Evolutionary conservation across 2,113 vertebrate species (phyloP), one percentile per base, ranked within the genome.

Genomic region (Ochotona curzoniae): DNA sequence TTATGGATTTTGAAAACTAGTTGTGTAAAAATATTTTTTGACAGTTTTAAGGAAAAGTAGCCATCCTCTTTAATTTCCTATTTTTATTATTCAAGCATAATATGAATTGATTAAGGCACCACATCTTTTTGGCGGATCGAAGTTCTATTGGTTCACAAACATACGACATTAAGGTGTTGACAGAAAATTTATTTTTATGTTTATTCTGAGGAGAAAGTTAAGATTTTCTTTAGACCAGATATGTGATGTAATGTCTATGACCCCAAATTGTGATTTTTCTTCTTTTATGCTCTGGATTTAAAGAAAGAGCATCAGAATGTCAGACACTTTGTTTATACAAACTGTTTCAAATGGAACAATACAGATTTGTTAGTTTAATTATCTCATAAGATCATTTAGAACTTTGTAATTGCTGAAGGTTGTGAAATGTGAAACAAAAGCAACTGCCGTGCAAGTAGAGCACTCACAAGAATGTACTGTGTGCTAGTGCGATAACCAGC

Each of bases 401-500:
- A 96, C 61, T 94, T 95, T 92, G 84, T 92, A 96, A 91, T 95
- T 93, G 84, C 93, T 93, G 83, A 79, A 83, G 66, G 54, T 95
- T 92, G 85, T 95, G 93, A 94, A 93, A 60, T 66, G 95, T 95
- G 94, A 97, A 96, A 97, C n/a, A 64, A 91, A 94, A 83, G 78
- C 87, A 71, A 95, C 78, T 90, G 84, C 81, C 94, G 87, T 94
- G 69, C 93, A 96, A 96, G 95, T 74, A 93, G 87, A 95, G 90
- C 60, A 69, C 79, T 93, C 54, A 28, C 87, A 95, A 93, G 74
- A 73, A 89, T 75, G 81, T 51, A 78, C 63, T 25, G 4, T 78
- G 94, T 95, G 84, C 91, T 93, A 96, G 93, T 95, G 93, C 96
- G 82, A 64, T 81, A 91, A 47, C 81, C 26, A 91, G 91, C 87